A percentile compares a stretch with the other conserved stretches of the same genome.
phyloP scores from a whole-genome alignment of 2,113 vertebrate species.

The Etheostoma spectabile region DNA sequence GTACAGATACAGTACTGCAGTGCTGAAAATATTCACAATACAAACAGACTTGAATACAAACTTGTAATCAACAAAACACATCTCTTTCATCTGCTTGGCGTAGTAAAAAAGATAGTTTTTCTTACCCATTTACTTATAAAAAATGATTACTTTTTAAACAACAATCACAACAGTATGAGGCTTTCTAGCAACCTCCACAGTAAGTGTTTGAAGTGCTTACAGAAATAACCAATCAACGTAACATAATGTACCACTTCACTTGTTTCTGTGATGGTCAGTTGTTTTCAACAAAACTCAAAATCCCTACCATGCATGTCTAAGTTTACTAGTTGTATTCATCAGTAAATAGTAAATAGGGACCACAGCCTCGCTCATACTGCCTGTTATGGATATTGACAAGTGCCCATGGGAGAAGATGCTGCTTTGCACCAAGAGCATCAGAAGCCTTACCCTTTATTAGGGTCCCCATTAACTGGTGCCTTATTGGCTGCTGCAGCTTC shows the following conservation, averaged over 20 bases:
- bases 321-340: too few relatives aligned
- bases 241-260: too few relatives aligned
- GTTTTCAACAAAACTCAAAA: too few relatives aligned
- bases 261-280: too few relatives aligned
- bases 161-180: too few relatives aligned
- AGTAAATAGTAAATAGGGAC: too few relatives aligned
- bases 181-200: too few relatives aligned
- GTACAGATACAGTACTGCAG: neutral
- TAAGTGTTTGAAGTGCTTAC: too few relatives aligned
- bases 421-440: slow-evolving; percentile 16
- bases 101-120: neutral
- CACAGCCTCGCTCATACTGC: neutral
- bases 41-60: too few relatives aligned
- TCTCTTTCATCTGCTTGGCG: neutral
- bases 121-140: neutral
- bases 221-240: too few relatives aligned
- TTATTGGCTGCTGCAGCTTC: slow-evolving; percentile 27
- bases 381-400: slow-evolving; percentile 15
- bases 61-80: neutral
- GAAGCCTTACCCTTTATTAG: slow-evolving; percentile 19
- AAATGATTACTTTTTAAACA: neutral
- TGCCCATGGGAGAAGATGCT: slow-evolving; percentile 1
- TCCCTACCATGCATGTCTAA: too few relatives aligned
- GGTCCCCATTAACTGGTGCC: slow-evolving; percentile 20
- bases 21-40: too few relatives aligned